A percentile compares a stretch with the other conserved stretches of the same genome.
These are phyloP conservation scores for Nannoperca australis DNA, from an alignment of 2,797 vertebrate genomes.

Conservation along the genomic window DNA sequence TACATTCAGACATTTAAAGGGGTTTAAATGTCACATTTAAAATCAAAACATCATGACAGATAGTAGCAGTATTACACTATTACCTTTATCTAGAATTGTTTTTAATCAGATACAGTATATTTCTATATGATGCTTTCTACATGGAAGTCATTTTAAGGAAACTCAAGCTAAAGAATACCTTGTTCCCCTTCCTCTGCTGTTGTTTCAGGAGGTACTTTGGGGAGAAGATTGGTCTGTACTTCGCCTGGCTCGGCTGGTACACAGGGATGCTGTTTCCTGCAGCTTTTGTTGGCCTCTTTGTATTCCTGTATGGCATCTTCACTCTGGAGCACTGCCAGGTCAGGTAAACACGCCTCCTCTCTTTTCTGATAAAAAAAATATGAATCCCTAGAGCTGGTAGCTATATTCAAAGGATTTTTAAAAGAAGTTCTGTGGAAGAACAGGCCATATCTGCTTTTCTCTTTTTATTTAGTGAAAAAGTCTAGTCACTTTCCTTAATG, in stretches of 20 bases:
- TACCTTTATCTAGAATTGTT: neutral
- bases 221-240: conserved; percentile 95
- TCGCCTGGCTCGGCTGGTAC: conserved; percentile 96
- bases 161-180: neutral
- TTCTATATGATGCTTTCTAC: neutral
- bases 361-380: conserved; percentile 11
- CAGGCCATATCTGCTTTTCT: neutral
- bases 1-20: neutral
- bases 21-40: neutral
- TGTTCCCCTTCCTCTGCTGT: neutral
- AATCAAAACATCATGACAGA: neutral
- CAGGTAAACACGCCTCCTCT: conserved; percentile 85
- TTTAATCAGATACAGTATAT: neutral
- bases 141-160: too few relatives aligned
- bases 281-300: conserved; percentile 92
- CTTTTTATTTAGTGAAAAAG: neutral
- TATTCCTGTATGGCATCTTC: conserved; percentile 93
- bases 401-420: neutral
- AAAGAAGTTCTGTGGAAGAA: neutral
- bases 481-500: neutral
- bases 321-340: conserved; percentile 95
- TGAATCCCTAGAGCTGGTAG: neutral
- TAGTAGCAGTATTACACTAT: neutral
- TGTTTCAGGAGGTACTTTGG: conserved; percentile 91
- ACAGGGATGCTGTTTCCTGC: conserved; percentile 96